phyloP scores from a whole-genome alignment of 2,888 invertebrate genomes.

The Amphipyra tragopoginis region DNA sequence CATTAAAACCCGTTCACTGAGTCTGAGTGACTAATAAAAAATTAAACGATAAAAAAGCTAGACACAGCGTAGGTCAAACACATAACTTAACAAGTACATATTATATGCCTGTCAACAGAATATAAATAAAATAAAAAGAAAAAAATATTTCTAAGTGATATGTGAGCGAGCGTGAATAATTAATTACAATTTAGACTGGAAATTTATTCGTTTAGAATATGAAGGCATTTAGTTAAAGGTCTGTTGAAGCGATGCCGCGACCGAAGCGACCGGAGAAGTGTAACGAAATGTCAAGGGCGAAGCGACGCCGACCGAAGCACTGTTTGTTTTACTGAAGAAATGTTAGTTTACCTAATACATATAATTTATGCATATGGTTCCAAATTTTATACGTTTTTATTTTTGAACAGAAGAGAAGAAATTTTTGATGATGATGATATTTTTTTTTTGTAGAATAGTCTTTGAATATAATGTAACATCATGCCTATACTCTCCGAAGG shows the following conservation, averaged over 20 bases:
- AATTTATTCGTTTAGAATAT: slow-evolving; percentile 62
- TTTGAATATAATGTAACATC: too few species aligned
- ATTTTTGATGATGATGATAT: too few species aligned
- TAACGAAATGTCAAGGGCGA: slow-evolving; percentile 82
- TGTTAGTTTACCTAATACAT: slow-evolving; percentile 42
- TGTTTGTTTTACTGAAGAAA: slow-evolving; percentile 54
- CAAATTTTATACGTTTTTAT: slow-evolving; percentile 5
- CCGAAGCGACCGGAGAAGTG: slow-evolving; percentile 69
- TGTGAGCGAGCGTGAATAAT: slow-evolving; percentile 45
- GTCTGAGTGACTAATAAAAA: not conserved
- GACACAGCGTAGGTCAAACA: slow-evolving; percentile 21
- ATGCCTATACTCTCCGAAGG: too few species aligned
- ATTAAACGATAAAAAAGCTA: slow-evolving; percentile 11
- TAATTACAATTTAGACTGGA: slow-evolving; percentile 46
- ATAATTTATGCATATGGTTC: slow-evolving; percentile 20
- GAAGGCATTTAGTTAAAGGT: slow-evolving; percentile 69
- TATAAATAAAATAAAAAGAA: slow-evolving; percentile 14
- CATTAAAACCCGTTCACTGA: slow-evolving; percentile 25
- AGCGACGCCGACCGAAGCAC: slow-evolving; percentile 48
- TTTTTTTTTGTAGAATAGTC: too few species aligned
- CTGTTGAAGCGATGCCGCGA: slow-evolving; percentile 64
- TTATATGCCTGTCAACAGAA: slow-evolving; percentile 18
- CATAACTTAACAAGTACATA: slow-evolving; percentile 3
- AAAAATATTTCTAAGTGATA: slow-evolving; percentile 16
- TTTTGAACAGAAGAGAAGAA: too few species aligned